Evolutionary conservation across 2,888 invertebrate species (phyloP).

Genomic region (Phrixothrix hirtus): DNA sequence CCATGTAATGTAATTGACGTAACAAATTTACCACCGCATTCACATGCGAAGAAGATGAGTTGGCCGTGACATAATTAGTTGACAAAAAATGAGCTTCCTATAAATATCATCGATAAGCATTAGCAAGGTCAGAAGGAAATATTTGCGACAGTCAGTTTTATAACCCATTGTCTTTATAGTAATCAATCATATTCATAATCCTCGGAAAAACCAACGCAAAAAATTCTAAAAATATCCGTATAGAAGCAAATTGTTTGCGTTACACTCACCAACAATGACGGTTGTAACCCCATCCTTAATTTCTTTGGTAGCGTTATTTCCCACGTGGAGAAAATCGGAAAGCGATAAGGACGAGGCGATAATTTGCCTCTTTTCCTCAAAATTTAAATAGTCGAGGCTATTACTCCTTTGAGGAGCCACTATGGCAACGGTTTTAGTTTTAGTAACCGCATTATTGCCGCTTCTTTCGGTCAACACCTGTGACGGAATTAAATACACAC

Average conservation of each 20-base stretch:
- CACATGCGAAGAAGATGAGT: background rate
- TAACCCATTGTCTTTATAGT: background rate
- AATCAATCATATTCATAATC: too few relatives aligned
- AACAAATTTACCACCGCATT: too few relatives aligned
- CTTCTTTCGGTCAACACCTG: slow-evolving; percentile 47
- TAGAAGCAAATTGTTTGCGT: too few relatives aligned
- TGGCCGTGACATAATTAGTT: background rate
- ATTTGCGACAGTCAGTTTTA: background rate
- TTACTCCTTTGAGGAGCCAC: slow-evolving; percentile 76
- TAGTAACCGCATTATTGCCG: slow-evolving; percentile 32
- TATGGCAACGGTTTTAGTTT: slow-evolving; percentile 66
- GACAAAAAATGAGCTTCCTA: background rate
- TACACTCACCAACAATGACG: slow-evolving; percentile 53
- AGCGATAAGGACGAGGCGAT: slow-evolving; percentile 86
- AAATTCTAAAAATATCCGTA: too few relatives aligned
- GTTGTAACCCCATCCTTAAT: slow-evolving; percentile 49
- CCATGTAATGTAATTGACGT: too few relatives aligned
- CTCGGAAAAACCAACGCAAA: too few relatives aligned
- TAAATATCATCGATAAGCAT: background rate
- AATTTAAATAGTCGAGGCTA: slow-evolving; percentile 87
- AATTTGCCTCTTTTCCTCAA: slow-evolving; percentile 87
- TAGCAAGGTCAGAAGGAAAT: background rate
- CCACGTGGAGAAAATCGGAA: slow-evolving; percentile 68
- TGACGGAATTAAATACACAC: slow-evolving; percentile 46
- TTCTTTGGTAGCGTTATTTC: slow-evolving; percentile 46